phyloP scores from a whole-genome alignment of 2,797 vertebrate genomes.

The Delichon dasypus region DNA sequence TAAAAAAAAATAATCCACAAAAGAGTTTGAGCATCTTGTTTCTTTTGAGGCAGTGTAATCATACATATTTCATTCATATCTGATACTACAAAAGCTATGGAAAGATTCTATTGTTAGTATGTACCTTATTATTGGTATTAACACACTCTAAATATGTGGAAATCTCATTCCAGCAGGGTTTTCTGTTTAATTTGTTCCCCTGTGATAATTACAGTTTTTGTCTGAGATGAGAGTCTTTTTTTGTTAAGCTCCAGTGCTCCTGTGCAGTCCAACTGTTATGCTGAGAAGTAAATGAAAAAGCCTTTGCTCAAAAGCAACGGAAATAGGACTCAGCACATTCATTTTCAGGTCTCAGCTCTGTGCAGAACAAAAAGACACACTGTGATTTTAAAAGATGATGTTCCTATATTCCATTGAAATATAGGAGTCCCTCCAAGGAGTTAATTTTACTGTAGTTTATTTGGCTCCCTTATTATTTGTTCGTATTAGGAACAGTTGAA shows the following conservation, averaged over 20 bases:
- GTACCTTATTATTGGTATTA: conserved; percentile 63
- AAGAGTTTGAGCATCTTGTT: conserved; percentile 28
- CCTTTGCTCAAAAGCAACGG: conserved; percentile 12
- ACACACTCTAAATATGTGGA: conserved; percentile 63
- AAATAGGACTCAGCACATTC: conserved; percentile 42
- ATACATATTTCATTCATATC: conserved; percentile 51
- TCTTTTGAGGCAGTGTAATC: conserved; percentile 30
- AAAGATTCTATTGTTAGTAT: conserved; percentile 52
- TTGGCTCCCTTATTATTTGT: not conserved
- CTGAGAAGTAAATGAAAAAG: conserved; percentile 61
- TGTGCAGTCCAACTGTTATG: conserved; percentile 59
- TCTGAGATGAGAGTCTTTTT: conserved; percentile 67
- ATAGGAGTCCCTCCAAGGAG: not conserved
- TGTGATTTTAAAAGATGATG: conserved; percentile 8
- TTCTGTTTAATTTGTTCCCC: conserved; percentile 71
- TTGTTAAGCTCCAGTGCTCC: conserved; percentile 69
- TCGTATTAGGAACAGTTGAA: not conserved
- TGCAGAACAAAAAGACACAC: not conserved
- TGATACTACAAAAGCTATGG: conserved; percentile 51
- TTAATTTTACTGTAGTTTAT: not conserved
- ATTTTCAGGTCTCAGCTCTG: conserved; percentile 25
- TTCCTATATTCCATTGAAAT: not conserved
- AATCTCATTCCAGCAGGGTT: conserved; percentile 50
- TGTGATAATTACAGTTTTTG: conserved; percentile 74
- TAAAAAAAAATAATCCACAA: conserved; percentile 16